Evolutionary conservation across 2,797 vertebrate genomes (phyloP), one percentile per base, ranked within the genome.

Genomic region (Sardinella longiceps): DNA sequence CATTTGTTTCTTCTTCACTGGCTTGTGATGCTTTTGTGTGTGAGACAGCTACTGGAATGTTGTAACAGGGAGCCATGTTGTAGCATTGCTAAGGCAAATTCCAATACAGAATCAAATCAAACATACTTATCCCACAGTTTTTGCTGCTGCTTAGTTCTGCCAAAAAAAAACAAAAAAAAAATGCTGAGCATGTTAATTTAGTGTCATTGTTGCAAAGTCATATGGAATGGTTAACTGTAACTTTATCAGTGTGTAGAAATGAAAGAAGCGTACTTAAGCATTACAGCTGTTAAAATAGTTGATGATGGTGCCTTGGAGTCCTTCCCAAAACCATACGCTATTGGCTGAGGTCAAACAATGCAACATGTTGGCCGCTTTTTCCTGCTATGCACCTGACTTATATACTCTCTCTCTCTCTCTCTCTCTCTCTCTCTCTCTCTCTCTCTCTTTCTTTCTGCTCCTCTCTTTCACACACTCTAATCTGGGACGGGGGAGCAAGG

Each of bases 81-180:
- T 48, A 60, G 7, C n/a, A n/a, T 60, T 60, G 23, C 66, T 28
- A 25, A 6, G 28, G 12, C 60, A 12, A 25, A 11, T 60, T 60
- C 1, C 0, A n/a, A 25, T 30, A 63, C 25, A 4, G 28, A 5
- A 10, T 0, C 25, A 9, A 58, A 58, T 5, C n/a, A 58, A 7
- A 9, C 56, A 30, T 66, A 11, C 11, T 14, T 10, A n/a, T 66
- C n/a, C n/a, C n/a, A 12, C 11, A 5, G 12, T 15, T 60, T 60
- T 9, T n/a, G 11, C 70, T 23, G 82, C 85, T 84, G 88, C 87
- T 84, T 87, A 88, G 87, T 86, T 88, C 86, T 86, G 28, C 11
- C 25, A 25, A 25, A 1, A 25, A 60, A 20, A 23, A 56, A 28
- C 2, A 28, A 3, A 63, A 33, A 25, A 60, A 60, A 23, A 48